Evolutionary conservation across 1,140 invertebrate genomes (phyloP), one percentile per base, ranked within the genome.

Genomic region (Magallana ariakensis): DNA sequence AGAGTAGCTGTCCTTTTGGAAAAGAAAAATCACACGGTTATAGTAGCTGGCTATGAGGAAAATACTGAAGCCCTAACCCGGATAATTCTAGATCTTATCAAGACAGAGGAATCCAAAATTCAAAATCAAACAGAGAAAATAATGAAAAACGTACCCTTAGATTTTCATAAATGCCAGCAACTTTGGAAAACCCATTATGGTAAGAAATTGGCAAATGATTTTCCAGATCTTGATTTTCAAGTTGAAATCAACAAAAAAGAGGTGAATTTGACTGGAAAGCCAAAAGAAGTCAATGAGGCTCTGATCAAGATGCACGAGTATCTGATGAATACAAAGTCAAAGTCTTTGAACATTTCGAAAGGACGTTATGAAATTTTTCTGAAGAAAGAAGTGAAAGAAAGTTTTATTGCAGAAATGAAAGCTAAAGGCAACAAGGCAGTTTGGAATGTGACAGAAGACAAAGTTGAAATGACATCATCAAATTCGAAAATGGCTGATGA

Each of bases 1-100:
- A 82, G 66, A 46, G 84, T 85, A 9, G 70, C 16, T 66, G 87
- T 87, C 33, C 56, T 82, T 19, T 22, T 82, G 10, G 84, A 87
- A 19, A 54, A 46, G 46, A 55, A 82, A 81, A n/a, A 70, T 22
- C 26, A 33, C 56, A 11, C 10, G 10, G 75, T 87, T 70, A 19
- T 85, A 7, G 19, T 87, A 11, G 87, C 82, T 15, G 87, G 87
- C 15, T 46, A 56, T 11, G 83, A 82, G 62, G 22, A 33, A 10
- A 56, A 58, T 66, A 9, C 75, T 19, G 53, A 83, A 56, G 16
- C 26, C 22, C 8, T 87, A 8, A 53, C 19, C 15, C 15, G n/a
- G 53, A n/a, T 19, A 57, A 82, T 82, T 6, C 9, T 82, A 9
- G 60, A 82, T 22, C n/a, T 62, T 33, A 54, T 86, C 11, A 57